Percentiles rank a stretch among this genome's conserved stretches.
phyloP scores from a whole-genome alignment of 2,797 vertebrate genomes.

The Lemur catta region DNA sequence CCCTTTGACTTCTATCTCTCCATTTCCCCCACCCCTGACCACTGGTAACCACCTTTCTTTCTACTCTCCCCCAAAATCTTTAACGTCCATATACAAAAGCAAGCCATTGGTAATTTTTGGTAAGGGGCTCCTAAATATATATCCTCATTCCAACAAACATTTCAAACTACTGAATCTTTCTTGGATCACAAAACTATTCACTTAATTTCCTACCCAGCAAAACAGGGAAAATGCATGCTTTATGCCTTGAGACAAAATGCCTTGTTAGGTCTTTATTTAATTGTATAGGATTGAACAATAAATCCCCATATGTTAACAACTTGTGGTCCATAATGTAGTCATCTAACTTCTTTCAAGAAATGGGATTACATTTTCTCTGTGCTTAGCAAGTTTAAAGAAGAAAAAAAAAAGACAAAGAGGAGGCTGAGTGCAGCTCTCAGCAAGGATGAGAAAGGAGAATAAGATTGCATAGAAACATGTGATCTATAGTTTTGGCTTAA shows the following conservation, averaged over 20 bases:
- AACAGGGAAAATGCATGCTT: conserved; percentile 49
- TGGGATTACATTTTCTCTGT: conserved; percentile 56
- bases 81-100: not conserved
- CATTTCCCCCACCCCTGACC: not conserved
- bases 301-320: conserved; percentile 67
- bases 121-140: not conserved
- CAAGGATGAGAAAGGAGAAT: not conserved
- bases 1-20: not conserved
- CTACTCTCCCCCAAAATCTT: not conserved
- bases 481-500: not conserved
- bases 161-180: conserved; percentile 28
- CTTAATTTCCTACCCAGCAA: conserved; percentile 62
- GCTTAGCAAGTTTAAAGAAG: conserved; percentile 69
- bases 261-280: conserved; percentile 59
- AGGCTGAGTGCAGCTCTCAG: not conserved
- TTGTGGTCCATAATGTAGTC: conserved; percentile 61
- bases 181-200: not conserved
- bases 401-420: conserved; percentile 30
- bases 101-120: conserved; percentile 23
- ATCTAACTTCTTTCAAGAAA: conserved; percentile 72
- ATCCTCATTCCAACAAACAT: conserved; percentile 26
- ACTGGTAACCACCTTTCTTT: not conserved
- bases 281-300: conserved; percentile 53
- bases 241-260: conserved; percentile 55
- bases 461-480: conserved; percentile 33